These are phyloP conservation scores for Coenobita brevimanus DNA, from an alignment of 1,140 invertebrate species.

Conservation along the genomic window DNA sequence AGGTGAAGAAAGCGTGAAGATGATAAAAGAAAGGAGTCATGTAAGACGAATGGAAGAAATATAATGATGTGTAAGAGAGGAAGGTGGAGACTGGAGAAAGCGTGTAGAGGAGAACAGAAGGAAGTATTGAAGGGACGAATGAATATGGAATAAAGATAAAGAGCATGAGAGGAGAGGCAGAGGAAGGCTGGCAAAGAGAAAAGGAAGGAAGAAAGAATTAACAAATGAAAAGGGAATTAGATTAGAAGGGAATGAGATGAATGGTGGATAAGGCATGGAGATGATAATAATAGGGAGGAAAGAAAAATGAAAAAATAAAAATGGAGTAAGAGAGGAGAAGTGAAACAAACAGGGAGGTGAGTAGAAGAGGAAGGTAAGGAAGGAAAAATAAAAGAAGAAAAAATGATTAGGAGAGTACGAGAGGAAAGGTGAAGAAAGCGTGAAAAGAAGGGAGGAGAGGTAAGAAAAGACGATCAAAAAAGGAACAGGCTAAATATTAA, in stretches of 20 bases:
- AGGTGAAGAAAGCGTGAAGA: too few species aligned
- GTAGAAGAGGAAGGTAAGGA: neutral
- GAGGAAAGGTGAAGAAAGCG: neutral
- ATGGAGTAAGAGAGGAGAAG: neutral
- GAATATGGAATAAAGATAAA: neutral
- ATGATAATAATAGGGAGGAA: neutral
- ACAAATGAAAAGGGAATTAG: neutral
- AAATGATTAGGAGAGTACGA: neutral
- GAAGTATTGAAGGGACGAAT: neutral
- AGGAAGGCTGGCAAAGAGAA: neutral
- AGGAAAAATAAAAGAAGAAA: neutral
- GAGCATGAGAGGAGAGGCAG: neutral
- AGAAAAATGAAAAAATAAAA: neutral
- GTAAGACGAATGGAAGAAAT: too few species aligned
- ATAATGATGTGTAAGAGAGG: too few species aligned
- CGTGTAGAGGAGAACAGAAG: neutral
- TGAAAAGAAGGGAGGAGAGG: slow-evolving; percentile 2
- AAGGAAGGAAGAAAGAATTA: neutral
- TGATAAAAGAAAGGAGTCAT: too few species aligned
- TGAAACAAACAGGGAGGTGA: neutral
- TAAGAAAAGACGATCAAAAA: neutral
- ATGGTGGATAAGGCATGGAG: neutral
- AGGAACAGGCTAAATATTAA: neutral
- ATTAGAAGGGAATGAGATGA: neutral
- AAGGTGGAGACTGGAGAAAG: neutral